A percentile compares a stretch with the other conserved stretches of the same genome.
These are phyloP conservation scores for Bactericera cockerelli DNA, from an alignment of 1,140 invertebrate species.

Conservation along the genomic window DNA sequence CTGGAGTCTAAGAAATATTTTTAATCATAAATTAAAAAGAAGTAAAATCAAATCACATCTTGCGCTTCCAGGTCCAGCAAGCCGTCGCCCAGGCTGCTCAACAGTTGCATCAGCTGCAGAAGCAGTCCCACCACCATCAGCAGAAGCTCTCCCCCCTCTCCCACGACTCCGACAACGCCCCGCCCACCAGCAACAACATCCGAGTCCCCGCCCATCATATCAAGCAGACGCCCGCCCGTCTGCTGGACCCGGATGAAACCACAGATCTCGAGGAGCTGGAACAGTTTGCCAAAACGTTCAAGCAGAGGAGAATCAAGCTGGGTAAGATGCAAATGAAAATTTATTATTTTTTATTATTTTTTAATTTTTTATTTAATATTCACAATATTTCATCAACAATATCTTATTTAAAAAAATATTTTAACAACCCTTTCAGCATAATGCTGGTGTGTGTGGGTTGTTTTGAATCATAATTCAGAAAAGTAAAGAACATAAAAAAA, in stretches of 20 bases:
- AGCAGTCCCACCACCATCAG: conserved; percentile 45
- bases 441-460: too few species aligned
- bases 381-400: too few species aligned
- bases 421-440: too few species aligned
- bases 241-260: conserved; percentile 74
- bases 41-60: too few species aligned
- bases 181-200: conserved; percentile 18
- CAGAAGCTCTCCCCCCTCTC: conserved; percentile 25
- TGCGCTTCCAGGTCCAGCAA: conserved; percentile 52
- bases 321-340: too few species aligned
- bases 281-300: conserved; percentile 93
- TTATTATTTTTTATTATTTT: conserved; percentile 14
- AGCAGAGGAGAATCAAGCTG: conserved; percentile 86
- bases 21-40: too few species aligned
- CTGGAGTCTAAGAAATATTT: too few species aligned
- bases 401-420: not conserved
- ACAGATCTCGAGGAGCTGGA: conserved; percentile 90
- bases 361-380: too few species aligned
- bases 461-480: too few species aligned
- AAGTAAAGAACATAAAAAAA: too few species aligned
- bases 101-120: conserved; percentile 61
- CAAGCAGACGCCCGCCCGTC: conserved; percentile 30
- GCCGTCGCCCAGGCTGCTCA: conserved; percentile 67
- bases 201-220: conserved; percentile 30
- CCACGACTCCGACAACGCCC: conserved; percentile 22